Conservation (phyloP, 1,140 invertebrate species). For the Tetranychus cinnabarinus region DNA sequence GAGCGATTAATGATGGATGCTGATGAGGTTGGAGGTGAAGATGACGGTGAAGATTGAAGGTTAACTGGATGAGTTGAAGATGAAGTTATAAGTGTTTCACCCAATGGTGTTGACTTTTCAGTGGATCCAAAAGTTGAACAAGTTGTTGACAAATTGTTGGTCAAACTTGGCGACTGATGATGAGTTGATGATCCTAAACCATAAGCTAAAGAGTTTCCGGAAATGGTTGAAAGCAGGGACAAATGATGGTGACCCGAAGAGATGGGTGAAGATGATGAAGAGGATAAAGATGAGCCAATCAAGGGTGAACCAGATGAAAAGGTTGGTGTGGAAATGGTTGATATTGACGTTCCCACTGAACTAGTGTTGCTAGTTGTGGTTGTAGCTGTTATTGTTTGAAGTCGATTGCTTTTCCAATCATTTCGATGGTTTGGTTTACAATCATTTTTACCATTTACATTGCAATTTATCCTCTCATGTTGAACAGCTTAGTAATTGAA, state of each 20-base stretch:
- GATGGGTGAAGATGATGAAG: neutral
- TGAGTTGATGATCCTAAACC: too few relatives aligned
- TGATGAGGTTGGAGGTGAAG: too few relatives aligned
- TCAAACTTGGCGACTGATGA: too few relatives aligned
- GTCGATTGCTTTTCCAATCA: neutral
- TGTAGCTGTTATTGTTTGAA: neutral
- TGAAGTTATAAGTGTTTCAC: too few relatives aligned
- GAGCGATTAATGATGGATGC: too few relatives aligned
- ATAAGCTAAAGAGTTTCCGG: too few relatives aligned
- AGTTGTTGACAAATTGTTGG: too few relatives aligned
- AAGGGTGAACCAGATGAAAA: neutral
- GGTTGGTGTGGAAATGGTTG: neutral
- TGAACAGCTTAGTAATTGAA: conserved; percentile 42
- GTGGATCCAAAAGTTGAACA: too few relatives aligned
- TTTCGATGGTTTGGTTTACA: neutral
- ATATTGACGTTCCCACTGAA: neutral
- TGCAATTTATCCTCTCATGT: conserved; percentile 38
- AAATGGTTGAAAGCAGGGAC: too few relatives aligned
- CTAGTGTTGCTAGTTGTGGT: neutral
- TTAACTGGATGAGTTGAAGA: too few relatives aligned
- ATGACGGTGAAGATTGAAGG: too few relatives aligned
- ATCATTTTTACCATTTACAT: neutral
- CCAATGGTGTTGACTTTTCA: too few relatives aligned
- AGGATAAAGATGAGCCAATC: neutral
- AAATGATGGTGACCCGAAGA: neutral